These are phyloP conservation scores for Cantharis lateralis DNA, from an alignment of 2,888 invertebrate species.

Conservation along the genomic window DNA sequence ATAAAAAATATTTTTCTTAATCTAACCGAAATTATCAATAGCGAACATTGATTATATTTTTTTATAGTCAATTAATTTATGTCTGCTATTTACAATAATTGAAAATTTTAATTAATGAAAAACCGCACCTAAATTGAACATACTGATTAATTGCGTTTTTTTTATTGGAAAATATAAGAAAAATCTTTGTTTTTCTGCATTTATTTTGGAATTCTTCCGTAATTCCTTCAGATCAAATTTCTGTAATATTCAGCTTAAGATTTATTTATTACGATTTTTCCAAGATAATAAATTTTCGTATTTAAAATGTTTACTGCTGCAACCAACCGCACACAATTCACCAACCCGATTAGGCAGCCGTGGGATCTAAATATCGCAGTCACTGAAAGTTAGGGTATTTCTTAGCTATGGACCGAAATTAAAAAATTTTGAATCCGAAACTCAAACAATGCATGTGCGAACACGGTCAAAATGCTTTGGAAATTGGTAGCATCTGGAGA, in stretches of 20 bases:
- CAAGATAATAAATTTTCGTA: too few species aligned
- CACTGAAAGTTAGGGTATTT: too few species aligned
- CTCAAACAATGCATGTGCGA: too few species aligned
- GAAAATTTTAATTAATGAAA: not conserved
- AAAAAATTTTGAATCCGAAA: too few species aligned
- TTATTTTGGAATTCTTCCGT: too few species aligned
- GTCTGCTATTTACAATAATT: not conserved
- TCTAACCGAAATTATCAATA: not conserved
- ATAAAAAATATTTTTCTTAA: not conserved
- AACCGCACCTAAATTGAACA: not conserved
- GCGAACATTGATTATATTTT: not conserved
- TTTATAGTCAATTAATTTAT: not conserved
- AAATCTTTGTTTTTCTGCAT: too few species aligned
- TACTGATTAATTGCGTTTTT: not conserved
- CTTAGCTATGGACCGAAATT: too few species aligned
- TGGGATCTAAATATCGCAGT: not conserved
- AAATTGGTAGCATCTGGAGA: too few species aligned
- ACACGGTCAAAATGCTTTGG: too few species aligned
- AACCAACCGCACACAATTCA: not conserved
- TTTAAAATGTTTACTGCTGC: not conserved
- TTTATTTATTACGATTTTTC: too few species aligned
- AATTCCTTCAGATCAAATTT: too few species aligned
- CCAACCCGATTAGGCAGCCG: not conserved
- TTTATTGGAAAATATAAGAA: not conserved
- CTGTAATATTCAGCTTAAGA: too few species aligned